Evolutionary conservation across 2,113 vertebrate species (phyloP), one percentile per base, ranked within the genome.

Genomic region (Prionailurus viverrinus): DNA sequence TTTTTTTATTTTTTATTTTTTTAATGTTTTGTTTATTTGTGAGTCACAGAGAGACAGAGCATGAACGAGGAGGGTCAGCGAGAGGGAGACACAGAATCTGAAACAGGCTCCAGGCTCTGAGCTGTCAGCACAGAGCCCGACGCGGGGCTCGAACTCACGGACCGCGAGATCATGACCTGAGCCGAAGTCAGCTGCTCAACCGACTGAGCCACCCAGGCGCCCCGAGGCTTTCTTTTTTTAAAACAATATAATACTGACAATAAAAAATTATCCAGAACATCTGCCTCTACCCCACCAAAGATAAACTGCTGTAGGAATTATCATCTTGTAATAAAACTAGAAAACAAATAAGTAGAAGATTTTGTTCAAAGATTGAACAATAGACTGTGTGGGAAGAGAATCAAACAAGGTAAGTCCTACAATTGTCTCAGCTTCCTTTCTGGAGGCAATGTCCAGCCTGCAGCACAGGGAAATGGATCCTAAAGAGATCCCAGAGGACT

Each of bases 331-430:
- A 14, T 53, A 53, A 89, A 95, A n/a, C 45, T 74, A 48, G 41
- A 69, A 82, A 97, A 92, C 65, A 88, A 96, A 61, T 51, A 80
- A 85, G 80, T 90, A 15, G 79, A 79, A 80, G 25, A 27, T 2
- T 78, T 33, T 80, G n/a, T 65, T 41, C 14, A 53, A 87, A 80
- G 39, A n/a, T 3, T 53, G 51, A n/a, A 25, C 29, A 80, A 80
- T 4, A 85, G 53, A 25, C 33, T 23, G 15, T 48, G 4, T 11
- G 15, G 18, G 85, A 51, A 71, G 51, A 53, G 69, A 36, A 79
- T 33, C 8, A 69, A 80, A 79, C 33, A n/a, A 48, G 36, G 7
- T 55, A 31, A 63, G 45, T 3, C n/a, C 41, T 9, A 3, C 7
- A 6, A n/a, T 16, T 39, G 45, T n/a, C 23, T 79, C 23, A 7